Evolutionary conservation across 2,888 invertebrate species (phyloP).

Genomic region (Artemia sinica): DNA sequence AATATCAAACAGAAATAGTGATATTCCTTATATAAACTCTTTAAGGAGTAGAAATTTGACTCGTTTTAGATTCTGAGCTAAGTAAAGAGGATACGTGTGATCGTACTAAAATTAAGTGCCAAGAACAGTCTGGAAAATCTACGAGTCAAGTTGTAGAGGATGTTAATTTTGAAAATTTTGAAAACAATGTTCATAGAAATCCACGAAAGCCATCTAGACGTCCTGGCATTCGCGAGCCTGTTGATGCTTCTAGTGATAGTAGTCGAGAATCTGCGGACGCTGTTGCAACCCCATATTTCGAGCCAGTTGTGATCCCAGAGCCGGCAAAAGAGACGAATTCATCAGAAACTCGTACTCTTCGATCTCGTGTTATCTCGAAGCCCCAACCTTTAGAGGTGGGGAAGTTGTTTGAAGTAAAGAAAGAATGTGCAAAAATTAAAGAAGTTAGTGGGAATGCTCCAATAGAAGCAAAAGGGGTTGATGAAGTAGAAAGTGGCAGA

Average conservation of each 20-base stretch:
- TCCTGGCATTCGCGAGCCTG: slow-evolving; percentile 2
- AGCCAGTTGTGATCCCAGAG: not conserved
- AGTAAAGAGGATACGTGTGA: not conserved
- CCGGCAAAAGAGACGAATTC: not conserved
- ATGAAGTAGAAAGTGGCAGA: not conserved
- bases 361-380: slow-evolving; percentile 1
- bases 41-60: not conserved
- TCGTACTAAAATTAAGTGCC: too few species aligned
- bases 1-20: not conserved
- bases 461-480: not conserved
- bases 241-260: not conserved
- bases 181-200: not conserved
- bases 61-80: slow-evolving; percentile 20
- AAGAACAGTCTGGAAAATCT: too few species aligned
- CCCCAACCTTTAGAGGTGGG: not conserved
- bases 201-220: slow-evolving; percentile 9
- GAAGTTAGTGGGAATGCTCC: not conserved
- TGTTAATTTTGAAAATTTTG: slow-evolving; percentile 1
- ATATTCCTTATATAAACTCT: not conserved
- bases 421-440: not conserved
- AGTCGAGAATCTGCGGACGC: slow-evolving; percentile 5
- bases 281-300: not conserved
- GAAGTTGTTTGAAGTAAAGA: not conserved
- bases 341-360: slow-evolving; percentile 4
- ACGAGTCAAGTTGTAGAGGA: not conserved